phyloP scores from a whole-genome alignment of 2,113 vertebrate genomes.

The Cariama cristata region DNA sequence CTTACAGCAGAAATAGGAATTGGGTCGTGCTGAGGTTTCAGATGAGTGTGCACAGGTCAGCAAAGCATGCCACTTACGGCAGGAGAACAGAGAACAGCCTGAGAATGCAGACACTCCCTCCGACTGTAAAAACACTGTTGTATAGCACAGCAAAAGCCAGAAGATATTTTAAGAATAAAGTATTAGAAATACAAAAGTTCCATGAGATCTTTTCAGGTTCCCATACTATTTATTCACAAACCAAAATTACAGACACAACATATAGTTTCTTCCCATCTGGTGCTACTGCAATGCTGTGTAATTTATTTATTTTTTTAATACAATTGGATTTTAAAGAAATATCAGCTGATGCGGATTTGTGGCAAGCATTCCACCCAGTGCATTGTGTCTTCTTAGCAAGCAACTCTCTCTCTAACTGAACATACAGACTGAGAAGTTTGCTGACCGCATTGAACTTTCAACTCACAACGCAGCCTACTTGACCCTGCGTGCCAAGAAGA shows the following conservation, averaged over 20 bases:
- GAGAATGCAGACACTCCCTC: not conserved
- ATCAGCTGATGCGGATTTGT: not conserved
- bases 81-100: conserved; percentile 6
- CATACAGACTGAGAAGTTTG: accelerated
- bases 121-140: conserved; percentile 25
- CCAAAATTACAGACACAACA: not conserved
- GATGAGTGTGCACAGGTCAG: not conserved
- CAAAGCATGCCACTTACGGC: not conserved
- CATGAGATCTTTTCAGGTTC: not conserved
- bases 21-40: not conserved
- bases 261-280: accelerated
- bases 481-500: conserved; percentile 14
- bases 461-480: not conserved
- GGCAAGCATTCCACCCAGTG: not conserved
- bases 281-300: not conserved
- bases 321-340: not conserved
- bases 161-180: not conserved
- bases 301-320: not conserved
- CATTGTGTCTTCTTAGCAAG: not conserved
- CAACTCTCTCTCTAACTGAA: not conserved
- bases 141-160: not conserved
- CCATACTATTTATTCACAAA: not conserved
- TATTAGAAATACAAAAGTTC: not conserved
- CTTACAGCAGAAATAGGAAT: not conserved
- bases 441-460: not conserved